Base-by-base conservation (phyloP, 2,888 invertebrate genomes). In the Ectemnius cavifrons region DNA sequence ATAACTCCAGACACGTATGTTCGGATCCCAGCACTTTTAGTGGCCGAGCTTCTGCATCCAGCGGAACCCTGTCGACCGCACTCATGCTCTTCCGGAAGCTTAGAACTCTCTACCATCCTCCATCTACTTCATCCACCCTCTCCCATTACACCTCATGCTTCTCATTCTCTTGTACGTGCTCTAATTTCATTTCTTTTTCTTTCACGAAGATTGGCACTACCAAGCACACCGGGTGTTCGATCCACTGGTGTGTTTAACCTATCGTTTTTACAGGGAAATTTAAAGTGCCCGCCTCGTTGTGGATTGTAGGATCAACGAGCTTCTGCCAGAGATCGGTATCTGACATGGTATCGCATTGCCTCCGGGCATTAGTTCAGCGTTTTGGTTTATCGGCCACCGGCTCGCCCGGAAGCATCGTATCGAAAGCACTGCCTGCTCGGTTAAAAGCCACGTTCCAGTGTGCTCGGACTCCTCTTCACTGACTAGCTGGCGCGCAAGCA, bases 1-100 rank as follows among this genome's bases (percentile, higher is more conserved):
- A 75, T 76, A 78, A 86, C 80, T 73, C 84, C 60, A 61, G 65
- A 78, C 86, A 85, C 86, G 86, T 86, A 83, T 79, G 77, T 69
- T 75, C 79, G 67, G 60, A 73, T 73, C 71, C 71, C 62, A 23
- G 66, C 69, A 56, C 57, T 4, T 20, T 57, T 67, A 67, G 46
- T 62, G 46, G 64, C 70, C 71, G 63, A 56, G 60, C 77, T 64
- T 60, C 64, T 63, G 49, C 62, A 28, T 63, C 56, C 52, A 27
- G 59, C 67, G 20, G 47, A 58, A 63, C 58, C 59, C 63, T n/a
- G 28, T 27, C 49, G 63, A 67, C 71, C 74, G 49, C 74, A 69
- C 65, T 77, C 71, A n/a, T 16, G 58, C 59, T 58, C 60, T 57
- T 20, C 64, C 61, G 61, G 67, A 59, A 18, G 11, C 52, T 23